A percentile compares a stretch with the other conserved stretches of the same genome.
These are phyloP conservation scores for Diploptera punctata DNA, from an alignment of 2,888 invertebrate genomes.

Conservation along the genomic window DNA sequence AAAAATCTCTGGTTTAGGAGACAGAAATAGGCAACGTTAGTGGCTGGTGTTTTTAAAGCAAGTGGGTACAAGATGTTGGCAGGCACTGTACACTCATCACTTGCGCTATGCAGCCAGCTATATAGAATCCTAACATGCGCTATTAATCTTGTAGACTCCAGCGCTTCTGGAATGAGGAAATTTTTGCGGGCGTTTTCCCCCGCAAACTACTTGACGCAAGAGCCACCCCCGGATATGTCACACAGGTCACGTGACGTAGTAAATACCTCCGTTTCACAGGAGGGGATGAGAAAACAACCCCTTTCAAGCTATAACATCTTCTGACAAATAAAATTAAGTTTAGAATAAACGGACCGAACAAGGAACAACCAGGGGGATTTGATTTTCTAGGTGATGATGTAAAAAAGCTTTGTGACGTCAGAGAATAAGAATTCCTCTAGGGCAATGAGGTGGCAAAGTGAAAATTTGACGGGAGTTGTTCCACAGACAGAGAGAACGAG, in stretches of 20 bases:
- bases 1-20: no score
- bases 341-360: constrained; percentile 31
- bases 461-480: background rate
- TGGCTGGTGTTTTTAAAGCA: no score
- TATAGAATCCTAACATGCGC: constrained; percentile 25
- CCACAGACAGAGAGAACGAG: background rate
- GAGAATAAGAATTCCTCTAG: background rate
- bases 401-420: constrained; percentile 16
- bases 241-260: constrained; percentile 26
- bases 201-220: constrained; percentile 31
- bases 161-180: constrained; percentile 33
- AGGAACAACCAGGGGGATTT: constrained; percentile 22
- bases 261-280: background rate
- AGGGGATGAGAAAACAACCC: background rate
- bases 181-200: constrained; percentile 32
- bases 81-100: constrained; percentile 24
- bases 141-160: constrained; percentile 28
- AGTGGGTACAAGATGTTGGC: background rate
- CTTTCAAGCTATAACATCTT: background rate
- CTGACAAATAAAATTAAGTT: constrained; percentile 39
- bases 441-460: constrained; percentile 28
- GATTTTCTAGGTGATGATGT: constrained; percentile 28
- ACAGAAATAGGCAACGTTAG: no score
- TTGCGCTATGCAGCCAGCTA: constrained; percentile 22
- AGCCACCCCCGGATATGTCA: constrained; percentile 17